Base-by-base conservation (phyloP, 2,113 vertebrate genomes). In the Dinomys branickii region DNA sequence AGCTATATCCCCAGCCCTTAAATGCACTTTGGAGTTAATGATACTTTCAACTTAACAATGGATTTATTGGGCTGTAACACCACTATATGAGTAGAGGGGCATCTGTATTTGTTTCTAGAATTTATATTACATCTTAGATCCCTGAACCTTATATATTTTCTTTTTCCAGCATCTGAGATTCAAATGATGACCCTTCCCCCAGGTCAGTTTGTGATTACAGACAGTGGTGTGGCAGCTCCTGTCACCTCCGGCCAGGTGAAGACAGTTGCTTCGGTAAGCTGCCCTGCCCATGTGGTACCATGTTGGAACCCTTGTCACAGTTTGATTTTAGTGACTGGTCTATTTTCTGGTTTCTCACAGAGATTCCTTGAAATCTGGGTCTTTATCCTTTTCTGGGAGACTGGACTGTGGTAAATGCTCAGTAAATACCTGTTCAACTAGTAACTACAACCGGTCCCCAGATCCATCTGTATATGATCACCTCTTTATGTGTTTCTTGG, bases 171-270 rank as follows among this genome's bases (percentile, higher is more conserved):
- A 1, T 99, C 99, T 11, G 99, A 99, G 98, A 99, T 99, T 98
- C 99, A 99, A 98, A 99, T 99, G 99, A 99, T 99, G 99, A 97
- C 99, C 41, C 99, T 99, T 89, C 99, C 99, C 50, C 99, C 99
- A 14, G 98, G 99, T 52, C 99, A 99, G 97, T 99, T 99, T 0
- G 99, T 99, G 97, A 99, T 99, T 20, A 99, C 99, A n/a, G 99
- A 99, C 95, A 98, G 99, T 0, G 97, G 98, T 22, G 99, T 99
- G 35, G 99, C 99, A 59, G 98, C 99, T 1, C 99, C 99, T 0
- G 99, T 99, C 77, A 98, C 99, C 7, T 98, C 99, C 35, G 99
- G 99, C 86, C 99, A 99, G 98, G 99, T 99, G 59, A 99, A 99
- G 98, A 99, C 99, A 24, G 99, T 99, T 84, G 98, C 99, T 63